Base-by-base conservation (phyloP, 2,888 invertebrate species). In the Linnaemya vulpina region DNA sequence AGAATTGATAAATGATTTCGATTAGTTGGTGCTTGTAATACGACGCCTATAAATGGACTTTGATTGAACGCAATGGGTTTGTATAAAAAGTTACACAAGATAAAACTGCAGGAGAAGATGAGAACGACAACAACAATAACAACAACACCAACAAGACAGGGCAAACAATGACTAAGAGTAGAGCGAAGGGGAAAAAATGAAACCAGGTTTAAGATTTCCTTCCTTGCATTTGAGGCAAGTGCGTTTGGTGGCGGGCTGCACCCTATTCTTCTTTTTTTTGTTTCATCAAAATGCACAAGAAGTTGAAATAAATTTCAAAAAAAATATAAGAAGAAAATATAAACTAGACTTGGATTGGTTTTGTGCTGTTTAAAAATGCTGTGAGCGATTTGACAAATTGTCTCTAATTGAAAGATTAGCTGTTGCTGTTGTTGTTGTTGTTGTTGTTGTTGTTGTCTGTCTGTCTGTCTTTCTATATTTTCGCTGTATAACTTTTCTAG, bases 381-480 rank as follows among this genome's bases (percentile, higher is more conserved):
- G 88, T 89, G 90, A 90, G 89, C 89, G 90, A 89, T 90, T 91
- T 91, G 91, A 91, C 91, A 91, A 91, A 91, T 91, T 92, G 92
- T 89, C 90, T 91, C 91, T 91, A 91, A 91, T 91, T 91, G 91
- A 92, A 91, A 92, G 91, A 92, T 91, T 91, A 92, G 91, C 90
- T 87, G 71, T 87, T 86, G 86, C 86, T 84, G 5, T 30, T 30
- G 30, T 30, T 30, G 83, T 87, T 82, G 35, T 25, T 25, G 7
- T 25, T 30, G 7, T 17, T 49, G 70, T 67, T 46, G n/a, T n/a
- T n/a, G 20, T 25, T 11, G 84, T 84, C 83, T 70, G 70, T 55
- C 46, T 38, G 40, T 51, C 38, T 68, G 74, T 70, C 70, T 51
- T 68, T 82, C 46, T 55, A 11, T 38, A 58, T 65, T 53, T 55